Evolutionary conservation across 2,113 vertebrate genomes (phyloP), one percentile per base, ranked within the genome.

Genomic region (Tyrannus savana): DNA sequence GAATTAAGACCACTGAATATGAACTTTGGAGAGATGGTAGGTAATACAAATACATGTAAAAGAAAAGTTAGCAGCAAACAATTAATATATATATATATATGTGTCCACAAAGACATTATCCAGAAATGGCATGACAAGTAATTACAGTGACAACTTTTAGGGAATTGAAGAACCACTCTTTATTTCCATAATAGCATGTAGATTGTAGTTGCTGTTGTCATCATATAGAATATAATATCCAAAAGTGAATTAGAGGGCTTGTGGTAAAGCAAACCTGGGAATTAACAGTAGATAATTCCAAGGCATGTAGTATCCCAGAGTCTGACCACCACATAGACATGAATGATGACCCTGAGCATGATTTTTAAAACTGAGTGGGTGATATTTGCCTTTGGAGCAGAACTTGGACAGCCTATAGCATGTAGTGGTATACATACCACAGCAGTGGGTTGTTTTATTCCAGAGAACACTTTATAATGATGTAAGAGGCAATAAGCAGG

Each of bases 401-500:
- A 87, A 73, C 33, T 85, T 83, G 91, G 82, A 69, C 78, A 63
- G 81, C 74, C 37, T 85, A 6, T 55, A 24, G 39, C 0, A 0
- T 59, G 50, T 44, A n/a, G 42, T 74, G 50, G 41, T 74, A 21
- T 9, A 24, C 67, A 86, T 6, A 93, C 52, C 56, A 22, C 56
- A 86, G 82, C 79, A 83, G 41, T 86, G 92, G 83, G 79, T 69
- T 91, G 82, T 74, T 77, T 78, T 63, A 7, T 94, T 81, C 72
- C 74, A 49, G 75, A 92, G 67, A 94, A 47, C 31, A 33, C 67
- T 96, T 87, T 79, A 35, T 71, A 79, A 81, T 96, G 93, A 96
- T 96, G 93, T 96, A 93, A 96, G 92, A 96, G 64, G 92, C 78
- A 96, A 93, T 95, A 92, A 90, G 93, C 79, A 95, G 85, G 82